Evolutionary conservation across 2,797 vertebrate species (phyloP).

Genomic region (Sebastes minor): DNA sequence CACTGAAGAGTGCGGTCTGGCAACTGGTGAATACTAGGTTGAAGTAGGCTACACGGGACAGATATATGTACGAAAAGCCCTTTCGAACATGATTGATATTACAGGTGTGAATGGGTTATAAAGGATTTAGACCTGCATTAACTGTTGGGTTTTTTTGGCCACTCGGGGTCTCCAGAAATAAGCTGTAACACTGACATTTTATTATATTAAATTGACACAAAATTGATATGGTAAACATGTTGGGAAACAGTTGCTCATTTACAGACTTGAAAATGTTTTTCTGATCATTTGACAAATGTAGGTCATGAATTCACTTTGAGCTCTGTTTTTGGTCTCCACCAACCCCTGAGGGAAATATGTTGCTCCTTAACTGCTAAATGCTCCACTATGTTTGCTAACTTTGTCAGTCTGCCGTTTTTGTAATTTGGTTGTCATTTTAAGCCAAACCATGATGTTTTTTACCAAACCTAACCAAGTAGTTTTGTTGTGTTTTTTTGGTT

Average conservation of each 20-base stretch:
- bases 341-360: no score
- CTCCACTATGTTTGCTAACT: no score
- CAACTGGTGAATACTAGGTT: neutral
- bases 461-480: no score
- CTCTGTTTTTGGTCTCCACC: no score
- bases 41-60: neutral
- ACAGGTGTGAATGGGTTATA: neutral
- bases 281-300: neutral
- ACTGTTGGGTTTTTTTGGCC: accelerated
- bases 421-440: no score
- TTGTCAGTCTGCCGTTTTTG: accelerated
- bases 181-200: neutral
- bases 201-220: no score
- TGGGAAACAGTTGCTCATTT: neutral
- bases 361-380: accelerated
- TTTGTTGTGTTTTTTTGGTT: no score
- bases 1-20: neutral
- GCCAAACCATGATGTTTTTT: no score
- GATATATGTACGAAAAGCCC: neutral
- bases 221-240: no score
- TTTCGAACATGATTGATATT: neutral
- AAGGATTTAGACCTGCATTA: neutral
- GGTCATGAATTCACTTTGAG: neutral
- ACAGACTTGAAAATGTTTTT: neutral
- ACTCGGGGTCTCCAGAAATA: neutral